Base-by-base conservation (phyloP, 2,797 vertebrate genomes). In the Myotis myotis region DNA sequence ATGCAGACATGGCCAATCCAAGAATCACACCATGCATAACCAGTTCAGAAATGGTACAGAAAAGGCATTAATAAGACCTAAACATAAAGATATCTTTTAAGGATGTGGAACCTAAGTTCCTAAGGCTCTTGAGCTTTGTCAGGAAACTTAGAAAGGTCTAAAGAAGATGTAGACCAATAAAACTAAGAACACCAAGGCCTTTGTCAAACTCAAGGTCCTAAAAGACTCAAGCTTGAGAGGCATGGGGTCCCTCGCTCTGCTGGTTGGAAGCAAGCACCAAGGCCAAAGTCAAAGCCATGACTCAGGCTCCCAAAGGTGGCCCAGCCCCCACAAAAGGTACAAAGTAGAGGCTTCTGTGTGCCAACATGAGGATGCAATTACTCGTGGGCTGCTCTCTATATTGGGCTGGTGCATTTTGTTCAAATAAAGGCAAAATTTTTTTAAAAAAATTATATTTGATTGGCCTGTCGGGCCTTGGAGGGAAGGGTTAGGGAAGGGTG, bases 401-500 rank as follows among this genome's bases (percentile, higher is more conserved):
- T 8, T 62, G 4, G 41, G 36, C 16, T 41, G 49, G 38, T 72
- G 87, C 44, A 44, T 70, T 66, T 55, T 93, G n/a, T 47, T 70
- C 22, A 94, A 82, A 82, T 89, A 96, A 80, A 47, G 60, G n/a
- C 10, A 78, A 94, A 78, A 84, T 20, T 70, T n/a, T n/a, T n/a
- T n/a, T n/a, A n/a, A n/a, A n/a, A n/a, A n/a, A n/a, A n/a, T n/a
- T n/a, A n/a, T n/a, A n/a, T n/a, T n/a, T n/a, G n/a, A n/a, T n/a
- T n/a, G n/a, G n/a, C n/a, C n/a, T n/a, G n/a, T n/a, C n/a, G n/a
- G n/a, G n/a, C n/a, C n/a, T n/a, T n/a, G n/a, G n/a, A n/a, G n/a
- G n/a, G n/a, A n/a, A n/a, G n/a, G n/a, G n/a, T n/a, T n/a, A n/a
- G n/a, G n/a, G n/a, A n/a, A n/a, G n/a, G n/a, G n/a, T n/a, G n/a